A percentile compares a stretch with the other conserved stretches of the same genome.
Conservation (phyloP, 2,888 invertebrate species). For the Thymelicus lineola region DNA sequence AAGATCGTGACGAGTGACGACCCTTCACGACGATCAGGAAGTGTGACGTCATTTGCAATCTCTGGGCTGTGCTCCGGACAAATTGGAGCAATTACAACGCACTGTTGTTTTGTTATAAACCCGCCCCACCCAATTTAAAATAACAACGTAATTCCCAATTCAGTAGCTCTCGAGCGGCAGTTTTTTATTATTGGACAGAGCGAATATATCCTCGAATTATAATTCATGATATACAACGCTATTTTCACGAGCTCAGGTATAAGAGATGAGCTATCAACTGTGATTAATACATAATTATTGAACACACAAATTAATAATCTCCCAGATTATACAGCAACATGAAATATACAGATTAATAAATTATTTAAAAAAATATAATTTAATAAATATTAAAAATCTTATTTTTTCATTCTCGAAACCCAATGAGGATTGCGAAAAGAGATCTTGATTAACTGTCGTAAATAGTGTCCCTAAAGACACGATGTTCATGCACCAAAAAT, state of each 20-base stretch:
- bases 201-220: slow-evolving; percentile 1
- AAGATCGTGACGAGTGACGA: slow-evolving; percentile 25
- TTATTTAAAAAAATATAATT: too few species aligned
- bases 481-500: slow-evolving; percentile 21
- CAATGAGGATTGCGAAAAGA: too few species aligned
- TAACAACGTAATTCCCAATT: slow-evolving; percentile 50
- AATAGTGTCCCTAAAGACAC: not conserved
- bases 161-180: slow-evolving; percentile 44
- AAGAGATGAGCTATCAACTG: too few species aligned
- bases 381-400: too few species aligned
- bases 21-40: slow-evolving; percentile 51
- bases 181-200: slow-evolving; percentile 39
- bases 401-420: too few species aligned
- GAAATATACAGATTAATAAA: too few species aligned
- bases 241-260: too few species aligned
- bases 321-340: too few species aligned
- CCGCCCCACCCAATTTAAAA: slow-evolving; percentile 47
- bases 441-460: too few species aligned
- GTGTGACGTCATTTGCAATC: slow-evolving; percentile 75
- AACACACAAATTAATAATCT: too few species aligned
- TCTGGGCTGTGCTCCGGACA: slow-evolving; percentile 63
- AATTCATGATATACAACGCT: not conserved
- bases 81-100: slow-evolving; percentile 76
- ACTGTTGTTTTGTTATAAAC: slow-evolving; percentile 65
- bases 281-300: too few species aligned